Base-by-base conservation (phyloP, 2,113 vertebrate species). In the Vicugna pacos region DNA sequence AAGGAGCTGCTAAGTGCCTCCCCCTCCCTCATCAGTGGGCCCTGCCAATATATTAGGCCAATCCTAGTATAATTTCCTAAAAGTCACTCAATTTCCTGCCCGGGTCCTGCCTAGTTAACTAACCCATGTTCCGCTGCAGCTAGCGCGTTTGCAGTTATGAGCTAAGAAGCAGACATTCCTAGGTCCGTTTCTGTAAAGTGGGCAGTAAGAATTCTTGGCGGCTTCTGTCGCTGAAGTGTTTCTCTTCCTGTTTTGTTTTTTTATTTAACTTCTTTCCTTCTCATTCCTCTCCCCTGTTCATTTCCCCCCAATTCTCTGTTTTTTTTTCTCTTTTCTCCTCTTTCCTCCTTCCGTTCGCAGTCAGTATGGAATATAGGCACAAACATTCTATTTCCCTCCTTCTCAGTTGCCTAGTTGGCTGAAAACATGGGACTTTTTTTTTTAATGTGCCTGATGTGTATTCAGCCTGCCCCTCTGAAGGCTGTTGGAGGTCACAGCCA, bases 321-420 rank as follows among this genome's bases (percentile, higher is more conserved):
- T 20, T 72, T 20, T 72, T 67, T 56, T 12, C 32, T 10, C 22
- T 32, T 69, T 80, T 26, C 13, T 54, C 26, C 9, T 11, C 28
- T 62, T 26, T 2, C 52, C 42, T 16, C 52, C 6, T 64, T 48
- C 58, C 16, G 30, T 35, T 38, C 48, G 50, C 52, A 42, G 85
- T 42, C 92, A 8, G 5, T 1, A 1, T 0, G 20, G 89, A 84
- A 32, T 7, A 2, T 3, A 11, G 30, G 8, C 38, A 16, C 3
- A 0, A 56, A 10, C 64, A 10, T 83, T 73, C 69, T 30, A 5
- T 28, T 12, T 15, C 13, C 56, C 50, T 5, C 3, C 38, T 15
- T 9, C 60, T 62, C 1, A 24, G 94, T 91, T 96, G 87, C 87
- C 77, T 89, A 32, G 56, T 88, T 79, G 81, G 81, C 94, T 91